Evolutionary conservation across 1,140 invertebrate species (phyloP).

Genomic region (Choristoneura fumiferana): DNA sequence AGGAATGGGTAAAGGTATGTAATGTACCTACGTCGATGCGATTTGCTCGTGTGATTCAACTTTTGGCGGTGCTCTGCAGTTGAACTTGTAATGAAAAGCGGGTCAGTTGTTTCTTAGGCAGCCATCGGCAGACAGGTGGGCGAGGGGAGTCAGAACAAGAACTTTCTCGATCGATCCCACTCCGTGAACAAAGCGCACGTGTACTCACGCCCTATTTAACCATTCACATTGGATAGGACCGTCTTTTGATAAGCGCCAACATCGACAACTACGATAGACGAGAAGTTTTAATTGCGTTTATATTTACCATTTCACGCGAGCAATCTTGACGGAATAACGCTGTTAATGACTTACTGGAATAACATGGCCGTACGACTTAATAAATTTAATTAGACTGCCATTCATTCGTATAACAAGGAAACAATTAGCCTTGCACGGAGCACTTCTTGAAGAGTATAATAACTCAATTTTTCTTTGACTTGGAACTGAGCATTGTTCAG

Average conservation of each 20-base stretch:
- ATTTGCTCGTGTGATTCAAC: neutral
- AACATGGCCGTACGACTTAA: neutral
- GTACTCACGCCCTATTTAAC: constrained; percentile 5
- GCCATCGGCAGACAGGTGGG: constrained; percentile 27
- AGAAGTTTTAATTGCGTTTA: neutral
- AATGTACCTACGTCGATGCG: too few relatives aligned
- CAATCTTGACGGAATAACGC: neutral
- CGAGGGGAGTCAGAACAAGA: constrained; percentile 15
- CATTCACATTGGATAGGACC: neutral
- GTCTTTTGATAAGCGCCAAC: neutral
- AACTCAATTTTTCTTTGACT: constrained; percentile 11
- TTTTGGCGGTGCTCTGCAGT: constrained; percentile 13
- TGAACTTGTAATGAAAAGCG: constrained; percentile 28
- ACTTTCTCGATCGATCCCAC: constrained; percentile 27
- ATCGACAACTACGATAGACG: neutral
- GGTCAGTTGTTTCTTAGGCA: constrained; percentile 25
- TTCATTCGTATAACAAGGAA: constrained; percentile 5
- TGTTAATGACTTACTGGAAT: neutral
- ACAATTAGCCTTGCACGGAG: neutral
- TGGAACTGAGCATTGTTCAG: neutral
- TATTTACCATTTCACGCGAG: neutral
- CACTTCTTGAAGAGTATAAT: constrained; percentile 1
- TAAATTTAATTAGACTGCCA: constrained; percentile 4
- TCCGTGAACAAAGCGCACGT: constrained; percentile 7
- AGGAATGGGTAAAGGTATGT: constrained; percentile 1